Base-by-base conservation (phyloP, 2,797 vertebrate species). In the Cyprinella venusta region DNA sequence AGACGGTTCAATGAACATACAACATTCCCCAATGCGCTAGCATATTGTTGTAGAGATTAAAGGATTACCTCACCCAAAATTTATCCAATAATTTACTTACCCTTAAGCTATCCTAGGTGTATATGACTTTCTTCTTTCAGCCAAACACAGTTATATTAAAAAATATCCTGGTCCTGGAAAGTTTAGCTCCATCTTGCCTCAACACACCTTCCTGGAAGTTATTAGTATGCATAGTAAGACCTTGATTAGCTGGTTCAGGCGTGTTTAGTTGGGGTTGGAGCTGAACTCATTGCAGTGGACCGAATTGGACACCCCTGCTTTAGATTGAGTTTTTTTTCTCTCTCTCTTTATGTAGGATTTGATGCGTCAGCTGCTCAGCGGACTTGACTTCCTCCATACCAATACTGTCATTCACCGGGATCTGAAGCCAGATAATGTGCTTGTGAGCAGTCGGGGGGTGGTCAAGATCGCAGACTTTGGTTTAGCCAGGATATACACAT, bases 381-480 rank as follows among this genome's bases (percentile, higher is more conserved):
- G 95, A 3, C 81, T 96, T 85, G 95, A 96, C 91, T 95, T 95
- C 84, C 85, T 96, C 13, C 95, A 95, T 89, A 88, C 88, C 0
- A 94, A 95, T 90, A 88, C 93, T 78, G 90, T 96, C 64, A 87
- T 96, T 72, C 95, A 96, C 76, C 93, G 94, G 1, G 95, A 96
- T 89, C 89, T 96, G 13, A 96, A 96, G 83, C 95, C 95, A 1
- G 92, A 93, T 48, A 96, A 96, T 80, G 68, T 96, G 79, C 90
- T 96, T 79, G 87, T 96, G 88, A 94, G 92, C 91, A 94, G 92
- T 87, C 80, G 76, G 0, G 92, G 95, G n/a, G 91, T 93, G 65
- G 83, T 96, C n/a, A 96, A 96, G 91, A 94, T 96, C 0, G 92
- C 94, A 12, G 95, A 96, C 90, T 96, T 96, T 18, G 95, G 95